These are phyloP conservation scores for Vesta saturnalis DNA, from an alignment of 2,888 invertebrate genomes.

Conservation along the genomic window DNA sequence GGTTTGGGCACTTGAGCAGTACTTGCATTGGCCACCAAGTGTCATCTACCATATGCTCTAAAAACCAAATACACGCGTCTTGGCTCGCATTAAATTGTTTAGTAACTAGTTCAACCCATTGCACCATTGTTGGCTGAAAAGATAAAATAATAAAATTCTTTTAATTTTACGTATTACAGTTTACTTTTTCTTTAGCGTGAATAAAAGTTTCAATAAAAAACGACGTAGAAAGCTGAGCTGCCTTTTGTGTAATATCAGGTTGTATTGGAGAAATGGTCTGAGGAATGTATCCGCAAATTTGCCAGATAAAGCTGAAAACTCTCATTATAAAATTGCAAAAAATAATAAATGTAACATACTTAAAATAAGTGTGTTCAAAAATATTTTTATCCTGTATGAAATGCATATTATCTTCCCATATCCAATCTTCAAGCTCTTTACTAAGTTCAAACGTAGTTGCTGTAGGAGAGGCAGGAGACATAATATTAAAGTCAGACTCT, in stretches of 20 bases:
- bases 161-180: neutral
- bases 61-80: constrained; percentile 90
- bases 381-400: constrained; percentile 95
- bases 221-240: constrained; percentile 89
- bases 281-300: constrained; percentile 93
- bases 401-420: constrained; percentile 97
- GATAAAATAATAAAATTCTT: constrained; percentile 7
- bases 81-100: constrained; percentile 94
- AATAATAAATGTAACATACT: constrained; percentile 63
- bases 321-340: neutral
- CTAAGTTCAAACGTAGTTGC: constrained; percentile 68
- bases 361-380: constrained; percentile 95
- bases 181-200: constrained; percentile 94
- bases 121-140: constrained; percentile 89
- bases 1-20: constrained; percentile 94
- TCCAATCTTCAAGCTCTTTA: constrained; percentile 91
- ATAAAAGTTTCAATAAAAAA: constrained; percentile 97
- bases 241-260: constrained; percentile 84
- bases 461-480: constrained; percentile 38
- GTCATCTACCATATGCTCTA: constrained; percentile 91
- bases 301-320: constrained; percentile 88
- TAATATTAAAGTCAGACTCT: constrained; percentile 47
- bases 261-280: constrained; percentile 83
- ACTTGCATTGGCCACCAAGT: constrained; percentile 96
- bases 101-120: constrained; percentile 94